Percentiles rank a stretch among this genome's conserved stretches.
These are phyloP conservation scores for Coreoperca whiteheadi DNA, from an alignment of 2,113 vertebrate species.

Conservation along the genomic window DNA sequence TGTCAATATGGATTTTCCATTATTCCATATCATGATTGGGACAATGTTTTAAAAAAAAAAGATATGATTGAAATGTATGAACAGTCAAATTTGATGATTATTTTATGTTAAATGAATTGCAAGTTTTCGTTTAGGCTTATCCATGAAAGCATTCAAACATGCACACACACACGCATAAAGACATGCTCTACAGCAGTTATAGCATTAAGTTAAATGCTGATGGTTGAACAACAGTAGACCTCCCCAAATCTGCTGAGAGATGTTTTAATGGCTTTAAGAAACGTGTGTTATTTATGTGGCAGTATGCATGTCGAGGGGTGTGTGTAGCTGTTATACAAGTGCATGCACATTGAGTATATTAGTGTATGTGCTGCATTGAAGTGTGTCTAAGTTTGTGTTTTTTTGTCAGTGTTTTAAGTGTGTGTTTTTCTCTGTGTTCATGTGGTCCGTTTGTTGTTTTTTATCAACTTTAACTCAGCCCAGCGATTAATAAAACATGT, in stretches of 20 bases:
- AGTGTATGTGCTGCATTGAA: background rate
- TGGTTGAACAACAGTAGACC: background rate
- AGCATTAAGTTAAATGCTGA: background rate
- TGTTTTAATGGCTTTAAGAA: background rate
- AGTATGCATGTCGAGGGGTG: background rate
- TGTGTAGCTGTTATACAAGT: background rate
- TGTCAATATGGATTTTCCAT: background rate
- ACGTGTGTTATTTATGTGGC: background rate
- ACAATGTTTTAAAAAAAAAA: background rate
- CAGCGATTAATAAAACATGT: slow-evolving; percentile 65
- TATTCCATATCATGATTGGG: background rate
- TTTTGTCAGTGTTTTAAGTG: background rate
- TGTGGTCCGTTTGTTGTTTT: slow-evolving; percentile 25
- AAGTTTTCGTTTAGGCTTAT: background rate
- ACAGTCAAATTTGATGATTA: background rate
- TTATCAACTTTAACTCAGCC: slow-evolving; percentile 28
- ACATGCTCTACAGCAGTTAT: background rate
- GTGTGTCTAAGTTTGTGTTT: background rate
- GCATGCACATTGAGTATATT: background rate
- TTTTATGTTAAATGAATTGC: background rate
- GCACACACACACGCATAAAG: background rate
- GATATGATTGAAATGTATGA: background rate
- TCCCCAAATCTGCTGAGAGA: slow-evolving; percentile 11
- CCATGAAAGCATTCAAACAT: background rate
- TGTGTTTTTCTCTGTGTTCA: background rate